A percentile compares a stretch with the other conserved stretches of the same genome.
These are phyloP conservation scores for Chaetodon trifasciatus DNA, from an alignment of 2,797 vertebrate species.

Conservation along the genomic window DNA sequence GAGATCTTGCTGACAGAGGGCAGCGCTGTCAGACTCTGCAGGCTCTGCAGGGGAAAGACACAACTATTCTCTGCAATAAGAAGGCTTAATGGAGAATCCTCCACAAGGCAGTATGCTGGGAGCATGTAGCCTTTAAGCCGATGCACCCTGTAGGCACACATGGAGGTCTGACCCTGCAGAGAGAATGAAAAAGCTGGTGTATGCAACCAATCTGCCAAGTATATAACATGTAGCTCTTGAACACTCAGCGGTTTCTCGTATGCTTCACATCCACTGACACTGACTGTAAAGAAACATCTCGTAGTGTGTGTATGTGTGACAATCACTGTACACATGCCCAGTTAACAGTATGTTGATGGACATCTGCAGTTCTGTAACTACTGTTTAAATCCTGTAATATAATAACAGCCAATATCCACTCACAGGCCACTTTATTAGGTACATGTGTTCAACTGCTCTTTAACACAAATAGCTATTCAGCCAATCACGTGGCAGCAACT, in stretches of 20 bases:
- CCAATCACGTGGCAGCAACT: too few relatives aligned
- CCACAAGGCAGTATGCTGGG: slow-evolving; percentile 18
- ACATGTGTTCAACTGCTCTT: too few relatives aligned
- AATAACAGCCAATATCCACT: too few relatives aligned
- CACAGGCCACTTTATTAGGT: too few relatives aligned
- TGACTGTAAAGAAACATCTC: background rate
- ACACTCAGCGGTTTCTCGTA: background rate
- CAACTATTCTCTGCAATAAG: slow-evolving; percentile 30
- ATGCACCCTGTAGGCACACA: slow-evolving; percentile 6
- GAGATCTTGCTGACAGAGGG: slow-evolving; percentile 54
- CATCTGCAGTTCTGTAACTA: background rate
- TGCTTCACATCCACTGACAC: background rate
- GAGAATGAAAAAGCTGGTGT: background rate
- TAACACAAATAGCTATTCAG: too few relatives aligned
- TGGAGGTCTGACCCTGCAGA: slow-evolving; percentile 13
- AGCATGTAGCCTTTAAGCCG: slow-evolving; percentile 41
- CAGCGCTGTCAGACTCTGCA: slow-evolving; percentile 32
- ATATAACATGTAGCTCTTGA: background rate
- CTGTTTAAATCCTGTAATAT: too few relatives aligned
- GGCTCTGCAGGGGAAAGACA: slow-evolving; percentile 24
- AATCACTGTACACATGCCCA: too few relatives aligned
- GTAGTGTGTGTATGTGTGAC: background rate
- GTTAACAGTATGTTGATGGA: background rate
- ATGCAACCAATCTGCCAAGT: background rate
- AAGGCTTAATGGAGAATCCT: slow-evolving; percentile 36